Conservation (phyloP, 2,888 invertebrate genomes). For the Trichopoda pennipes region DNA sequence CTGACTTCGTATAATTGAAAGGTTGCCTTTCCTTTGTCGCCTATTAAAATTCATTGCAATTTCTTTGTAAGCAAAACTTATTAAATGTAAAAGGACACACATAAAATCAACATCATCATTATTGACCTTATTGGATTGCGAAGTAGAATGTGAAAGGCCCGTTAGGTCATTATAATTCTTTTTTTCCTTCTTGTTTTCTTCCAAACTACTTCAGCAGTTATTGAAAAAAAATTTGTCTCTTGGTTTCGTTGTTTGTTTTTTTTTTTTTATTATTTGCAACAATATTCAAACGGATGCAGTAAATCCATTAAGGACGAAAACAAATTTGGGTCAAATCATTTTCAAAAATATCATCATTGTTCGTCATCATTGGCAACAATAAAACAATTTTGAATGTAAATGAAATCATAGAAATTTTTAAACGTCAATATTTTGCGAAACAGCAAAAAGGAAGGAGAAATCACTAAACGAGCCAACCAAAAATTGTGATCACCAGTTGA, state of each 20-base stretch:
- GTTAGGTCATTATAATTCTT: slow-evolving; percentile 16
- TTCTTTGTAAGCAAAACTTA: slow-evolving; percentile 23
- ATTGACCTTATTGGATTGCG: slow-evolving; percentile 51
- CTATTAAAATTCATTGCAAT: background rate
- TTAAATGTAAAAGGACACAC: slow-evolving; percentile 37
- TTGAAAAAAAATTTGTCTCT: slow-evolving; percentile 20
- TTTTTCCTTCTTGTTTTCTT: slow-evolving; percentile 3
- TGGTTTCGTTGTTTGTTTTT: background rate
- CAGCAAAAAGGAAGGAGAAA: background rate
- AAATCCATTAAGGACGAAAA: slow-evolving; percentile 23
- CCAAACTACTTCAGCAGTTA: slow-evolving; percentile 33
- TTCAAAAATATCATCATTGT: slow-evolving; percentile 30
- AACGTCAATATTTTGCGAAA: slow-evolving; percentile 34
- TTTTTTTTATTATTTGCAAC: slow-evolving; percentile 14
- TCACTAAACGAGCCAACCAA: background rate
- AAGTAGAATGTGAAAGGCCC: slow-evolving; percentile 23
- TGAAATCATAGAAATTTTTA: slow-evolving; percentile 58
- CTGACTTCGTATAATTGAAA: slow-evolving; percentile 2
- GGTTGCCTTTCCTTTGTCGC: background rate
- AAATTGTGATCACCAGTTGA: slow-evolving; percentile 10
- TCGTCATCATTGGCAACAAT: slow-evolving; percentile 42
- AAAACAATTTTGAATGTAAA: slow-evolving; percentile 42
- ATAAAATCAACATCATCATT: slow-evolving; percentile 28
- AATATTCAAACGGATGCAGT: slow-evolving; percentile 51
- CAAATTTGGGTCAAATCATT: slow-evolving; percentile 61